Base-by-base conservation (phyloP, 2,888 invertebrate genomes). In the Eledone cirrhosa region DNA sequence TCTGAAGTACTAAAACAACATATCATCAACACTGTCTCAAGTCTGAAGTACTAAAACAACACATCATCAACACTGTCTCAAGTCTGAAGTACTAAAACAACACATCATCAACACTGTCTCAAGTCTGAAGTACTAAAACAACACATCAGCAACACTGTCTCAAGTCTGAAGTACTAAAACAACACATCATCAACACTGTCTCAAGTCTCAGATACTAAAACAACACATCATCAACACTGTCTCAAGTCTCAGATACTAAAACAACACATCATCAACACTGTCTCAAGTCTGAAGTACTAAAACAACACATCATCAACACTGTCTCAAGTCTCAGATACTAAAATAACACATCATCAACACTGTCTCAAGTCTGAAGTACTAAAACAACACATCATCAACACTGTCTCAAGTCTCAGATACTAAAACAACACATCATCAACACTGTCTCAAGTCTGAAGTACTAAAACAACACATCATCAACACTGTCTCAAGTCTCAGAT, bases 181-280 rank as follows among this genome's bases (percentile, higher is more conserved):
- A 16, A 41, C n/a, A n/a, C n/a, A n/a, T 93, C 93, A 90, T 99
- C 98, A 87, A 95, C 95, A 77, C 85, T 86, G 91, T 97, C 97
- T 8, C 48, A 48, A 16, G 72, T 41, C 72, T 72, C 31, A 33
- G 31, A 69, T n/a, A n/a, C 24, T 5, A 47, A 48, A 24, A 67
- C 7, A 16, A 41, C n/a, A n/a, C n/a, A n/a, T 93, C 93, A 90
- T 99, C 98, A 87, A 95, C 95, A 77, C 85, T 86, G 91, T 97
- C 97, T 8, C 48, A 48, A 16, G 72, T 41, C 72, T 72, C 31
- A 33, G 31, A 69, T n/a, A n/a, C 24, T 5, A 47, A 48, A 24
- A 67, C 7, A 16, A 41, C n/a, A n/a, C n/a, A n/a, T 93, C 93
- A 90, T 99, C 98, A 87, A 95, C 95, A 77, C 85, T 86, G 91